These are phyloP conservation scores for Berghia stephanieae DNA, from an alignment of 1,140 invertebrate genomes.

Conservation along the genomic window DNA sequence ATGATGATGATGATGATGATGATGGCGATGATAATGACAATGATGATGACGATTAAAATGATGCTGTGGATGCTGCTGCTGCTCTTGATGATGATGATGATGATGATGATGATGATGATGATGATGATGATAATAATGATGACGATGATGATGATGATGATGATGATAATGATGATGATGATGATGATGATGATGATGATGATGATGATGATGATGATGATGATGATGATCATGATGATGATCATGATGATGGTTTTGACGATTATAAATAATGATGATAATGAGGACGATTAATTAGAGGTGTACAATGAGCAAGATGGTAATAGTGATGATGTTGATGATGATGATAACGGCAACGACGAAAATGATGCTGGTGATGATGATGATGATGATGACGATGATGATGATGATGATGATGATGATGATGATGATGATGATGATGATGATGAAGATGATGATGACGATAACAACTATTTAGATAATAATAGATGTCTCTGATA, in stretches of 20 bases:
- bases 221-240: slow-evolving; percentile 12
- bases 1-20: no score
- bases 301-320: background rate
- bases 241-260: background rate
- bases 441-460: background rate
- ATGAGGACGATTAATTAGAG: no score
- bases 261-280: no score
- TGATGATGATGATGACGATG: background rate
- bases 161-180: background rate
- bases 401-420: background rate
- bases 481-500: no score
- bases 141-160: slow-evolving; percentile 15
- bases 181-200: slow-evolving; percentile 10
- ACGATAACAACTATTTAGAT: no score
- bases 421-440: slow-evolving; percentile 9
- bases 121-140: slow-evolving; percentile 30
- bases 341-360: background rate
- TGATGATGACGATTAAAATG: no score
- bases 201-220: slow-evolving; percentile 9
- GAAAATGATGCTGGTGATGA: background rate
- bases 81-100: slow-evolving; percentile 18
- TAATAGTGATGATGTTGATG: background rate
- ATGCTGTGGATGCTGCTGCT: background rate
- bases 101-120: slow-evolving; percentile 28
- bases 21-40: no score